Conservation (phyloP, 2,888 invertebrate genomes). For the Ecliptopera silaceata region DNA sequence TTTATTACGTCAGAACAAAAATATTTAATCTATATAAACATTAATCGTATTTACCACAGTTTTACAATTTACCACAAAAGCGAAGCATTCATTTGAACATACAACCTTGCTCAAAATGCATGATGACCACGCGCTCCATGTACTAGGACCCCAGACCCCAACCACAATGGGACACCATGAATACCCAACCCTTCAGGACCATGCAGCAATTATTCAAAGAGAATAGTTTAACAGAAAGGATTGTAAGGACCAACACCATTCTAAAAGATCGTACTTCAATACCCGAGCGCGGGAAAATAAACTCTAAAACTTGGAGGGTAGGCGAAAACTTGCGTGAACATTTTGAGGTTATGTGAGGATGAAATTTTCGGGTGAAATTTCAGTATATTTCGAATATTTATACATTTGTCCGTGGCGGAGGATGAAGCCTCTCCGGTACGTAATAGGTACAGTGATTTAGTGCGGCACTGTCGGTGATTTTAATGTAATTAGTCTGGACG, state of each 20-base stretch:
- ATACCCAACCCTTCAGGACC: constrained; percentile 82
- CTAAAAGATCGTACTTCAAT: constrained; percentile 39
- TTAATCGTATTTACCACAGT: not conserved
- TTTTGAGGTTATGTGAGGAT: constrained; percentile 18
- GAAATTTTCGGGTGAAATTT: constrained; percentile 56
- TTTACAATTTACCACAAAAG: not conserved
- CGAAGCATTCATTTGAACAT: not conserved
- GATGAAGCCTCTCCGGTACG: constrained; percentile 71
- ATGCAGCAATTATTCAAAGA: constrained; percentile 84
- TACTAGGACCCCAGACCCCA: constrained; percentile 49
- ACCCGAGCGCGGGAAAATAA: constrained; percentile 25
- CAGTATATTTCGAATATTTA: constrained; percentile 80
- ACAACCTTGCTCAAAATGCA: constrained; percentile 12
- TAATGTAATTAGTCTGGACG: constrained; percentile 75
- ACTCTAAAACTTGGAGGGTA: constrained; percentile 4
- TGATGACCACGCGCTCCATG: constrained; percentile 24
- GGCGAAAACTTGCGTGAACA: constrained; percentile 32
- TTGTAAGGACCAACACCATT: constrained; percentile 61
- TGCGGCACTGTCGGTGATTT: constrained; percentile 70
- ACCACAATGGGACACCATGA: constrained; percentile 78
- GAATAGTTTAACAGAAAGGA: constrained; percentile 84
- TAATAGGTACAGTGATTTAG: constrained; percentile 79
- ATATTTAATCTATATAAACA: no score
- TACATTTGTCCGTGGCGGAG: constrained; percentile 74
- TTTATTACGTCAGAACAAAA: no score